Base-by-base conservation (phyloP, 1,140 invertebrate species). In the Trachymyrmex septentrionalis region DNA sequence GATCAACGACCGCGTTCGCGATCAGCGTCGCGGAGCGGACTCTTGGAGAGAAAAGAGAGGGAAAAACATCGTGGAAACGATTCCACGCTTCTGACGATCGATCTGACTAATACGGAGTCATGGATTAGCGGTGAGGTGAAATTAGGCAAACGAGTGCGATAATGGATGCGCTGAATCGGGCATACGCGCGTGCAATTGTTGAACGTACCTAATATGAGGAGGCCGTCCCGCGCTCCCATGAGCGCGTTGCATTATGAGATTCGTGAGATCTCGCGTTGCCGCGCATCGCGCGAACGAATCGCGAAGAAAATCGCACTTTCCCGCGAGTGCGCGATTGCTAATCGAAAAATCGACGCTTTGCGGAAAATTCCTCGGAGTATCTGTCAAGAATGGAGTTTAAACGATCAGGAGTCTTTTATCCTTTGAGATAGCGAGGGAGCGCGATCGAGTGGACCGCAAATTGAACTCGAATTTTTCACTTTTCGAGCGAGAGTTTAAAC, bases 41-140 rank as follows among this genome's bases (percentile, higher is more conserved):
- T 3, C 24, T 5, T 16, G 24, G 30, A n/a, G n/a, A n/a, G 53
- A 55, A 55, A 4, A 30, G 85, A 69, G 64, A 21, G n/a, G 38
- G 16, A 67, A 66, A n/a, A 21, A 66, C 3, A 48, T n/a, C 84
- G 71, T 88, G 87, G 66, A 89, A 72, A 82, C 76, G 76, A 53
- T 64, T 81, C 34, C 57, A 5, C 48, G n/a, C 9, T 19, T 6
- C 48, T 10, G 21, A 16, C 34, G 21, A 38, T 14, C 50, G 61
- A 57, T 67, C 77, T n/a, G 53, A 50, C 88, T 63, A 84, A 90
- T 90, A 89, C 57, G 85, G 27, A 30, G 71, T 2, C 30, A 10
- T 38, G 50, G 38, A 88, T 86, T 82, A 82, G 21, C 38, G 12
- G 16, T 53, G 30, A 44, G 53, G 16, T 44, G 73, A 24, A 78